Evolutionary conservation across 2,113 vertebrate genomes (phyloP), one percentile per base, ranked within the genome.

Genomic region (Antigone vipio): DNA sequence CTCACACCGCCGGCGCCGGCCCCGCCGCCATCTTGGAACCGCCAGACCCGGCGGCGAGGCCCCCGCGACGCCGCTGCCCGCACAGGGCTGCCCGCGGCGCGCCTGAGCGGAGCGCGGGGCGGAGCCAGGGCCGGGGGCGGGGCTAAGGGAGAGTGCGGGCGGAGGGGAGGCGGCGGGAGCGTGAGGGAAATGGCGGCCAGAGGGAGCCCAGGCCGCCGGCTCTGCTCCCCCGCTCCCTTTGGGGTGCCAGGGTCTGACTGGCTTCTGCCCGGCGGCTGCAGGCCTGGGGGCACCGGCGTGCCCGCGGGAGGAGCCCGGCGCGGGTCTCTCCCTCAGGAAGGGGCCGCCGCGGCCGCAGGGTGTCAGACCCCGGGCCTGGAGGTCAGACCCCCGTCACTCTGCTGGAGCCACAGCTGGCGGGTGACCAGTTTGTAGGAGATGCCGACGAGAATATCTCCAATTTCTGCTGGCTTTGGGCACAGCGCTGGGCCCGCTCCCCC

Each of bases 41-140:
- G 58, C 40, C 84, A 16, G 68, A 35, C 45, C 52, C 52, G 29
- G 62, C 58, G 15, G 12, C 34, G 74, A 96, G 88, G 95, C 45
- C 94, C 95, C 71, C 94, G 81, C 73, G 92, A 96, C 60, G 96
- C 92, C 92, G 16, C 64, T 94, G 89, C 95, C 95, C 89, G 87
- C 92, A 96, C 95, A 66, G 74, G 79, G 95, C 95, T 98, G 96
- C 21, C 97, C 85, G 58, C 60, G 9, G 86, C 86, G 92, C 87
- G 98, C 98, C 98, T 97, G 95, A 96, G 58, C 32, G 3, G 35
- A 26, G 49, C 27, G 9, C 30, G 59, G 59, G 44, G 68, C 53
- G 66, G 64, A 66, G 52, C 52, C 13, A 38, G 38, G 38, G 26
- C 5, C 1, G 15, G 11, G 55, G 56, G 60, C 42, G 29, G 50